A percentile compares a stretch with the other conserved stretches of the same genome.
Conservation (phyloP, 2,113 vertebrate species). For the Chelonoidis abingdonii region DNA sequence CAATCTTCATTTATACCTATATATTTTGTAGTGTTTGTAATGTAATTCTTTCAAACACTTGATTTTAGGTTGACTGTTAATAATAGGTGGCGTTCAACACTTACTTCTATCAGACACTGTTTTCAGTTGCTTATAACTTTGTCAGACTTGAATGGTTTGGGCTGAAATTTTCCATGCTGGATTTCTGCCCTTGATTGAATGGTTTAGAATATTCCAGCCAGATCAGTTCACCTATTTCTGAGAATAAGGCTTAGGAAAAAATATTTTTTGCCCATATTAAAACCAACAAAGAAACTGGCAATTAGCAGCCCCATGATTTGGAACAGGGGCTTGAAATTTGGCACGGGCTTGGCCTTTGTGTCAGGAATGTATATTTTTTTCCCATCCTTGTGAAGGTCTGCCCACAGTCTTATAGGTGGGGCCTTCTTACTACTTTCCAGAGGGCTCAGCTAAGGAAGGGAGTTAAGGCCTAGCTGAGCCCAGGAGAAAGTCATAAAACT, state of each 20-base stretch:
- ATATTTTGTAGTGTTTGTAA: not conserved
- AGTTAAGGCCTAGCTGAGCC: no score
- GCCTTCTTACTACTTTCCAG: not conserved
- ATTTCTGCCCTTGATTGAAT: not conserved
- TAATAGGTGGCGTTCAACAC: not conserved
- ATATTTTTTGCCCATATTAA: not conserved
- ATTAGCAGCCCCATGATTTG: slow-evolving; percentile 9
- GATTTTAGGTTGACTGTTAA: not conserved
- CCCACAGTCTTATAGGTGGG: no score
- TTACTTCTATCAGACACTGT: not conserved
- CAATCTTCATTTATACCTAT: not conserved
- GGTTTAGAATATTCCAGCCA: not conserved
- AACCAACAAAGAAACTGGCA: not conserved
- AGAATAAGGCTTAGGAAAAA: not conserved
- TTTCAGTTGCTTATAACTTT: not conserved
- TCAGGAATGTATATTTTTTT: not conserved
- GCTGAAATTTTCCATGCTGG: not conserved
- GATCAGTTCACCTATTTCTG: not conserved
- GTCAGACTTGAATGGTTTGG: not conserved
- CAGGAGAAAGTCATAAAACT: not conserved
- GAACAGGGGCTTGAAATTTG: not conserved
- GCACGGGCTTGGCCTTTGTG: not conserved
- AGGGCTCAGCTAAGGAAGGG: no score
- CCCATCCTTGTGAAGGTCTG: not conserved
- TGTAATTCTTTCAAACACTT: not conserved